phyloP scores from a whole-genome alignment of 2,888 invertebrate genomes.

The Smittia aterrima region DNA sequence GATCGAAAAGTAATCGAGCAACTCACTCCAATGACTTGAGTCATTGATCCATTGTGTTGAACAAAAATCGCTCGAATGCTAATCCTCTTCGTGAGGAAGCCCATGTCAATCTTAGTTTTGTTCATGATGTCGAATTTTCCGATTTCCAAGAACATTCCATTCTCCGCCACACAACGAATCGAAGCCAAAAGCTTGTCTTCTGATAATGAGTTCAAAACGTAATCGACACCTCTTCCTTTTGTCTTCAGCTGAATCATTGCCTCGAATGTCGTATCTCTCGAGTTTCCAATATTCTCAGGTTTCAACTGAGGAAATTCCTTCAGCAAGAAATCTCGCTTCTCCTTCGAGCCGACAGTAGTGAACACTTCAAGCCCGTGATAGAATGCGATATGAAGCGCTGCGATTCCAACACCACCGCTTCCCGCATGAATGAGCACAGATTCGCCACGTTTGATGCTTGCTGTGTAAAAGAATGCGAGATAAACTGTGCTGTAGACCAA shows the following conservation, averaged over 20 bases:
- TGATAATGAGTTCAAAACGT: constrained; percentile 80
- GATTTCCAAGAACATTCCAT: constrained; percentile 90
- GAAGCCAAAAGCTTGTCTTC: constrained; percentile 83
- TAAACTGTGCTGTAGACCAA: constrained; percentile 66
- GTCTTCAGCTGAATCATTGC: constrained; percentile 72
- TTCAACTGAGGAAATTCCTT: constrained; percentile 68
- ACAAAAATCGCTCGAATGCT: not conserved
- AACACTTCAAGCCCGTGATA: constrained; percentile 81
- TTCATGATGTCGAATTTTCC: constrained; percentile 90
- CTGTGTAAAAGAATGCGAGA: constrained; percentile 62
- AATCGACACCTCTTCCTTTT: constrained; percentile 76
- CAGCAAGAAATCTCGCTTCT: constrained; percentile 79
- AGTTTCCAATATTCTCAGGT: constrained; percentile 70
- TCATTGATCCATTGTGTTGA: constrained; percentile 49
- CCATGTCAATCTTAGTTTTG: constrained; percentile 84
- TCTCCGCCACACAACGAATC: constrained; percentile 77
- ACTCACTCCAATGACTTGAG: constrained; percentile 56
- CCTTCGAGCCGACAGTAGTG: constrained; percentile 79
- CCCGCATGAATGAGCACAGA: constrained; percentile 84
- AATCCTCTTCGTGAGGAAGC: constrained; percentile 69
- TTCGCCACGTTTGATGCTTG: constrained; percentile 72
- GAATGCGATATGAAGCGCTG: constrained; percentile 84
- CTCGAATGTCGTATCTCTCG: constrained; percentile 77
- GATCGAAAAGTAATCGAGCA: not conserved
- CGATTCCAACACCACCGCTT: constrained; percentile 89